Evolutionary conservation across 1,140 invertebrate species (phyloP).

Genomic region (Drosophila jambulina): DNA sequence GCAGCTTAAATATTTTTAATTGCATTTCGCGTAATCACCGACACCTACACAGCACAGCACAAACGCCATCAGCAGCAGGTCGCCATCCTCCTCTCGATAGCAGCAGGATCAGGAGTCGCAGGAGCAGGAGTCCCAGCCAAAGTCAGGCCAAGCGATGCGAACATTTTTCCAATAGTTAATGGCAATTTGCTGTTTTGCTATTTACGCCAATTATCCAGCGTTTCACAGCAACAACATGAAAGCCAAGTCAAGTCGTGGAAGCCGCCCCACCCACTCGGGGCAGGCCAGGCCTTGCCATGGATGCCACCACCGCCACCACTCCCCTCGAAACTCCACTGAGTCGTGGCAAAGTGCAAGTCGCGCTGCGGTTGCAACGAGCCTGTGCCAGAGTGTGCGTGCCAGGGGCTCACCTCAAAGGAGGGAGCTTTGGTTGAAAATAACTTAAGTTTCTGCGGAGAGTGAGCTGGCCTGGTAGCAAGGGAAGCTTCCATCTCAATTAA

Average conservation of each 20-base stretch:
- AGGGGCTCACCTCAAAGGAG: background rate
- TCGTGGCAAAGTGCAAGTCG: conserved; percentile 67
- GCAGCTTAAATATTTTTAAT: conserved; percentile 83
- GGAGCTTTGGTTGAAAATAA: background rate
- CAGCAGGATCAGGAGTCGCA: background rate
- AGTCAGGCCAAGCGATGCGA: conserved; percentile 61
- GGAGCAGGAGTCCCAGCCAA: conserved; percentile 14
- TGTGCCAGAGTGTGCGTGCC: conserved; percentile 23
- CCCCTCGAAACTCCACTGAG: conserved; percentile 30
- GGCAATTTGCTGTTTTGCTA: conserved; percentile 84
- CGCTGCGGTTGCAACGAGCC: conserved; percentile 56
- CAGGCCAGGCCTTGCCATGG: conserved; percentile 30
- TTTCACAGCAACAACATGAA: conserved; percentile 71
- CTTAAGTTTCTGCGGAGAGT: background rate
- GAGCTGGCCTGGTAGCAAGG: background rate
- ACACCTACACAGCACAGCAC: conserved; percentile 63
- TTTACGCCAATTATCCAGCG: conserved; percentile 82
- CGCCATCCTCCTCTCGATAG: conserved; percentile 9
- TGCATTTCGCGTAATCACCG: conserved; percentile 81
- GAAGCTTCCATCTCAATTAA: background rate
- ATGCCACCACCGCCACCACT: background rate
- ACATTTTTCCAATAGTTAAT: conserved; percentile 84
- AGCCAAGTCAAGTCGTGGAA: conserved; percentile 54
- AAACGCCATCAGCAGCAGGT: conserved; percentile 35
- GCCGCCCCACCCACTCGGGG: conserved; percentile 25